Evolutionary conservation across 2,797 vertebrate species (phyloP).

Genomic region (Catharus ustulatus): DNA sequence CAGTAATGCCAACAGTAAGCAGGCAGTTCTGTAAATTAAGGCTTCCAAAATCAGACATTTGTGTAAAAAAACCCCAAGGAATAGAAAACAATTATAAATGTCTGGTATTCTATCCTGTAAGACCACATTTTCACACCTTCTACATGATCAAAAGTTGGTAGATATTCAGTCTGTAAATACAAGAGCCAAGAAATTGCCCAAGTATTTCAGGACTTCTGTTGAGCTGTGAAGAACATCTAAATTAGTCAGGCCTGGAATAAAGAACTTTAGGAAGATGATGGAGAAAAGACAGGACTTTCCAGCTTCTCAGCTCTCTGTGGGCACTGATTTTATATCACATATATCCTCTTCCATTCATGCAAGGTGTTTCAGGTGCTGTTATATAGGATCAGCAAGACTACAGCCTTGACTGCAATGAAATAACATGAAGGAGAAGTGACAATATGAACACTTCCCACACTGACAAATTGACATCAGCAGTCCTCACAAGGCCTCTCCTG

Average conservation of each 20-base stretch:
- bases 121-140: background rate
- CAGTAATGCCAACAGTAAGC: background rate
- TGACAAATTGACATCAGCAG: background rate
- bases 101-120: background rate
- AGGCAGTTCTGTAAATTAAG: background rate
- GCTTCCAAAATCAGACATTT: background rate
- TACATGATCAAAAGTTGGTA: background rate
- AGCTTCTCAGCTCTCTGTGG: background rate
- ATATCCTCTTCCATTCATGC: background rate
- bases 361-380: background rate
- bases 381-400: background rate
- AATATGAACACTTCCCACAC: background rate
- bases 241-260: background rate
- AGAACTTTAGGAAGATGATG: background rate
- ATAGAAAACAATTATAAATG: background rate
- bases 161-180: background rate
- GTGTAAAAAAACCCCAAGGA: background rate
- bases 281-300: background rate
- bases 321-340: background rate
- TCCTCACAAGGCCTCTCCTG: background rate
- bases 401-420: background rate
- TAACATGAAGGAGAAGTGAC: background rate
- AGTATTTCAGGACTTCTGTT: background rate
- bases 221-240: background rate
- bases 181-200: background rate